These are phyloP conservation scores for Python bivittatus DNA, from an alignment of 2,113 vertebrate genomes.

Conservation along the genomic window DNA sequence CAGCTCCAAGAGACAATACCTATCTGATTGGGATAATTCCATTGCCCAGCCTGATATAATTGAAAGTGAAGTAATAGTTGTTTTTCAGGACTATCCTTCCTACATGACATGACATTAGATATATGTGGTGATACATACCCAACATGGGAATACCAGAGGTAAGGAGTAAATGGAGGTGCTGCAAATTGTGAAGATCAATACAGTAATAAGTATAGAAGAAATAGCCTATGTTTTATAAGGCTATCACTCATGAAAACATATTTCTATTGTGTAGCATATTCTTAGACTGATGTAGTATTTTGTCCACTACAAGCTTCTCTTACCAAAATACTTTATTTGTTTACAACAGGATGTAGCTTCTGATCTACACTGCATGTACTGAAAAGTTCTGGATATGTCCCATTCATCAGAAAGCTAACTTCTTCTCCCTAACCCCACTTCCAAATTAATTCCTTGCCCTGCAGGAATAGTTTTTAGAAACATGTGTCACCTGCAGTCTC, in stretches of 20 bases:
- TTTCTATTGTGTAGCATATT: conserved; percentile 5
- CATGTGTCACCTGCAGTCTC: not conserved
- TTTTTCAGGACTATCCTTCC: not conserved
- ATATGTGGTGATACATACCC: not conserved
- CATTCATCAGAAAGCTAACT: conserved; percentile 1
- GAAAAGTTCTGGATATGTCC: not conserved
- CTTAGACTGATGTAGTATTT: conserved; percentile 18
- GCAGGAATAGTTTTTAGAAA: not conserved
- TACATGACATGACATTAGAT: not conserved
- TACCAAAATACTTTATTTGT: not conserved
- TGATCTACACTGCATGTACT: fast-evolving
- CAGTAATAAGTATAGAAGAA: not conserved
- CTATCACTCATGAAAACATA: conserved; percentile 10
- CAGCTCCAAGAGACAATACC: not conserved
- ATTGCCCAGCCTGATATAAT: not conserved
- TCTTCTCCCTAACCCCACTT: not conserved
- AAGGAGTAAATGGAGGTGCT: not conserved
- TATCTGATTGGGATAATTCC: not conserved
- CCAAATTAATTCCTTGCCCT: not conserved
- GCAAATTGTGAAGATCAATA: conserved; percentile 2
- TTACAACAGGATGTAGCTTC: not conserved
- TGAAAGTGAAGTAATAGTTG: not conserved
- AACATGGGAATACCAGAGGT: not conserved
- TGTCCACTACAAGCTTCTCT: conserved; percentile 2
- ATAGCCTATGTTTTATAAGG: conserved; percentile 1